Percentiles rank a stretch among this genome's conserved stretches.
phyloP scores from a whole-genome alignment of 2,797 vertebrate species.

The Danio choprae region DNA sequence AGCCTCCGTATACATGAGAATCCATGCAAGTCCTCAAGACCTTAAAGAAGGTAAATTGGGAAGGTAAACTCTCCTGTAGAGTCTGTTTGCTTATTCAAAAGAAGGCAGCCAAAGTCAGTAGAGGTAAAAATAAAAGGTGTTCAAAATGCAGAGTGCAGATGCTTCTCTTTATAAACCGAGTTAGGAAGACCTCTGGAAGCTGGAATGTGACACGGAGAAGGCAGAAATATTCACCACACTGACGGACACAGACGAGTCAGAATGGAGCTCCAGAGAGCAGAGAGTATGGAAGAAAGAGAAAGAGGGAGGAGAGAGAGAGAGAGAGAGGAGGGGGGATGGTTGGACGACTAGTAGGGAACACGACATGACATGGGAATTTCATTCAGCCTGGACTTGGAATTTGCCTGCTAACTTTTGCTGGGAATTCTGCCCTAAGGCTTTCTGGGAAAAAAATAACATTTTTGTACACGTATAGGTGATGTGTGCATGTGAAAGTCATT shows the following conservation, averaged over 20 bases:
- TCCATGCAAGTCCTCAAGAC: background rate
- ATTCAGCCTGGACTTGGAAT: conserved; percentile 57
- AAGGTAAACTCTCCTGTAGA: background rate
- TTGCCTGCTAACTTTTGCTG: conserved; percentile 40
- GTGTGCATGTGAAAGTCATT: background rate
- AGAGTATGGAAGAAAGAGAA: conserved; percentile 33
- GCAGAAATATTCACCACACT: conserved; percentile 20
- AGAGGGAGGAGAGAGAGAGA: conserved; percentile 30
- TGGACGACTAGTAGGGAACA: conserved; percentile 43
- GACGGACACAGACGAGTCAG: conserved; percentile 30
- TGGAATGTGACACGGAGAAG: conserved; percentile 51
- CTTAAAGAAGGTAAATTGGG: background rate
- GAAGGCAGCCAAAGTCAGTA: background rate
- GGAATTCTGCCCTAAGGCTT: conserved; percentile 37
- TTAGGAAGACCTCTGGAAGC: conserved; percentile 27
- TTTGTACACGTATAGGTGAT: background rate
- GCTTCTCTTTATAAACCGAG: conserved; percentile 39
- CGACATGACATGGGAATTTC: conserved; percentile 58
- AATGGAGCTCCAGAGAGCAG: conserved; percentile 25
- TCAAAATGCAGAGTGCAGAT: conserved; percentile 9
- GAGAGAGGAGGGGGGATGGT: conserved; percentile 40
- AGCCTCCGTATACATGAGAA: background rate
- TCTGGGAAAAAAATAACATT: background rate
- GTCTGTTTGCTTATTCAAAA: conserved; percentile 19
- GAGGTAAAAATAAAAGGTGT: conserved; percentile 6